Percentiles rank a stretch among this genome's conserved stretches.
Evolutionary conservation across 2,797 vertebrate species (phyloP).

Genomic region (Echeneis naucrates): DNA sequence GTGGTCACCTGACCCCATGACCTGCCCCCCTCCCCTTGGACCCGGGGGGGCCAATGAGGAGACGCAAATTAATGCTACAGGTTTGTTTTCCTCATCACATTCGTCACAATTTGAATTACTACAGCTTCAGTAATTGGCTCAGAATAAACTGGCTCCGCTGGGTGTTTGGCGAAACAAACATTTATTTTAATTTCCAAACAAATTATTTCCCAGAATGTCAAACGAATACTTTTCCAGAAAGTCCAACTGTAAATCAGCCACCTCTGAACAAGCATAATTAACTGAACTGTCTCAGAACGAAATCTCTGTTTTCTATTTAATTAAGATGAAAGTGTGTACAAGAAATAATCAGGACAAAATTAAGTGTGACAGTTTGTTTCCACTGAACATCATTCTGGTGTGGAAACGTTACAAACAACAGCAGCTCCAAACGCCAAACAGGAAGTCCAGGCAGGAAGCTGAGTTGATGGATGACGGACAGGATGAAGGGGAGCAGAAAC

Average conservation of each 20-base stretch:
- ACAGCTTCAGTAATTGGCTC: neutral
- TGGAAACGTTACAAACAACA: neutral
- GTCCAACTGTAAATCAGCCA: neutral
- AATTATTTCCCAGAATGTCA: neutral
- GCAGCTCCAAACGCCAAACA: too few relatives aligned
- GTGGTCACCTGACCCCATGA: too few relatives aligned
- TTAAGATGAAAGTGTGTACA: neutral
- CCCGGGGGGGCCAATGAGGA: neutral
- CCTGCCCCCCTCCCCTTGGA: too few relatives aligned
- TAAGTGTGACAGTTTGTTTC: neutral
- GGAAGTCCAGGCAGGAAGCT: too few relatives aligned
- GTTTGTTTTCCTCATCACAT: neutral
- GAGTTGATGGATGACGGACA: too few relatives aligned
- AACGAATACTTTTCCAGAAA: neutral
- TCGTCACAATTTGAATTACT: neutral
- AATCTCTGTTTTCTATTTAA: neutral
- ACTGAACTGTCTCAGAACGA: neutral
- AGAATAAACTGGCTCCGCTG: neutral
- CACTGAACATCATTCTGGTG: neutral
- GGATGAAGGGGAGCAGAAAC: neutral
- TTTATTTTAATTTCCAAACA: neutral
- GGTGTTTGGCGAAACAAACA: neutral
- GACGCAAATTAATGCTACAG: neutral
- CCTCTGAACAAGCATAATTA: neutral
- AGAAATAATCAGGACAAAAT: neutral